A percentile compares a stretch with the other conserved stretches of the same genome.
phyloP scores from a whole-genome alignment of 2,888 invertebrate species.

The Oscheius sp. region DNA sequence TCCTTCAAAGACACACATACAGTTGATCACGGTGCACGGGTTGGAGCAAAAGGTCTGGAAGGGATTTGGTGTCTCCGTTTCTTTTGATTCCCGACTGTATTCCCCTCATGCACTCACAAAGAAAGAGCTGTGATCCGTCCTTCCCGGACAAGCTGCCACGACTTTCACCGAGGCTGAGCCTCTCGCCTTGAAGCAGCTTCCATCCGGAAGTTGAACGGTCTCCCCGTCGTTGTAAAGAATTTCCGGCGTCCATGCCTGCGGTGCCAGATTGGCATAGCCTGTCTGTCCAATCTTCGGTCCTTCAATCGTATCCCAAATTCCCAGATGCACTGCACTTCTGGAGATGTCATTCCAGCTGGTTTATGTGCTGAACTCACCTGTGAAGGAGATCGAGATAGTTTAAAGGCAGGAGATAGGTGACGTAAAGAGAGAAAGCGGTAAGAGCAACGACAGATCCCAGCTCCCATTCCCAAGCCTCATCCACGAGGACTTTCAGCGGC shows the following conservation, averaged over 20 bases:
- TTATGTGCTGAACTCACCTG: slow-evolving; percentile 35
- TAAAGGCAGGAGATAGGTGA: slow-evolving; percentile 81
- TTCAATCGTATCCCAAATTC: slow-evolving; percentile 80
- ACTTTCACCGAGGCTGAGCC: slow-evolving; percentile 73
- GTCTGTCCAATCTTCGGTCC: slow-evolving; percentile 50
- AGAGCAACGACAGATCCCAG: slow-evolving; percentile 73
- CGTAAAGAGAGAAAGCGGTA: slow-evolving; percentile 85
- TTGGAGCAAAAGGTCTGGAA: slow-evolving; percentile 87
- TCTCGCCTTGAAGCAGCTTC: slow-evolving; percentile 49
- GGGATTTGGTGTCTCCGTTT: slow-evolving; percentile 39
- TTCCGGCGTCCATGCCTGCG: slow-evolving; percentile 44
- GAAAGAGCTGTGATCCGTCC: slow-evolving; percentile 84
- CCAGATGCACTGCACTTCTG: slow-evolving; percentile 82
- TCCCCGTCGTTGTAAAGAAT: slow-evolving; percentile 51
- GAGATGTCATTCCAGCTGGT: background rate
- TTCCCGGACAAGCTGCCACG: slow-evolving; percentile 89
- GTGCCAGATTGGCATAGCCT: slow-evolving; percentile 47
- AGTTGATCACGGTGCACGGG: slow-evolving; percentile 81
- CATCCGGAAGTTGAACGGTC: slow-evolving; percentile 53
- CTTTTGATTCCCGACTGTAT: background rate
- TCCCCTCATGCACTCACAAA: slow-evolving; percentile 81
- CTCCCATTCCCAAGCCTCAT: slow-evolving; percentile 64
- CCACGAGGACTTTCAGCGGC: slow-evolving; percentile 61
- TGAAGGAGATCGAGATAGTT: slow-evolving; percentile 89
- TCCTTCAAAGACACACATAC: slow-evolving; percentile 78